A percentile compares a stretch with the other conserved stretches of the same genome.
Conservation (phyloP, 2,888 invertebrate genomes). For the Mactromeris polynyma region DNA sequence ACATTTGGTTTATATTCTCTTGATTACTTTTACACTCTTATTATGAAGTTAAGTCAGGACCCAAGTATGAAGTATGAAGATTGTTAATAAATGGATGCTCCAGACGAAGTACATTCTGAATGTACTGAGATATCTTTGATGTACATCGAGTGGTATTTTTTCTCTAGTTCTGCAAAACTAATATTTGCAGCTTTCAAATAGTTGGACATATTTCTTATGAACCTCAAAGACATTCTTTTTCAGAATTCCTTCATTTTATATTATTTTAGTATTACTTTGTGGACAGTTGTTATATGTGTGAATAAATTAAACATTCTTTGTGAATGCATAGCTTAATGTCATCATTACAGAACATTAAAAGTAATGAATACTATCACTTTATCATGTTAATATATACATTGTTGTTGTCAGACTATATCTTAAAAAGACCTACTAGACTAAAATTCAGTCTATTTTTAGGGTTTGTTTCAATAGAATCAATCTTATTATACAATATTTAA, state of each 20-base stretch:
- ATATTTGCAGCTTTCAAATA: conserved; percentile 3
- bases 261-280: background rate
- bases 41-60: background rate
- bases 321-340: background rate
- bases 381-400: background rate
- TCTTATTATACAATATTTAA: no score
- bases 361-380: background rate
- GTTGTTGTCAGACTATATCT: background rate
- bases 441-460: no score
- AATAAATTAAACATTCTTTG: background rate
- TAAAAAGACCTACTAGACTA: no score
- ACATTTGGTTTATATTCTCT: background rate
- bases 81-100: background rate
- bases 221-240: conserved; percentile 6
- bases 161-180: background rate
- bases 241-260: background rate
- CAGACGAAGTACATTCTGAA: background rate
- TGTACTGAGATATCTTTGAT: background rate
- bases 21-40: background rate
- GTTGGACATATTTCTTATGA: background rate
- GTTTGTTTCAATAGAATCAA: no score
- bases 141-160: conserved; percentile 1
- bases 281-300: background rate
- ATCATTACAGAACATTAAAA: background rate
- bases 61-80: background rate